phyloP scores from a whole-genome alignment of 53 echinoderm and acorn worm genomes.

The Pentamera pediparva region DNA sequence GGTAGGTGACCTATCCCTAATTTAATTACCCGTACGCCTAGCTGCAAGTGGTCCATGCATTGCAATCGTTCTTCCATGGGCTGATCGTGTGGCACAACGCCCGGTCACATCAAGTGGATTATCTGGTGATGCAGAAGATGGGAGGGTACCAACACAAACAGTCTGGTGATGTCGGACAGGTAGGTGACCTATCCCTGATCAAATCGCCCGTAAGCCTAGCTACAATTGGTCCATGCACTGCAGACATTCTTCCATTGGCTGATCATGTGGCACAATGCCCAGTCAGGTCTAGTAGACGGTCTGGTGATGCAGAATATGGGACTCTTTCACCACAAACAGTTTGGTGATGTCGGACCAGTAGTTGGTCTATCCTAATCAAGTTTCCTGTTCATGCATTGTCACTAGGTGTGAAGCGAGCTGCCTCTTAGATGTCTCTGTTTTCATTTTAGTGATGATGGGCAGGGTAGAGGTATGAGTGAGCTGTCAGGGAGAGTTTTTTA shows the following conservation, averaged over 20 bases:
- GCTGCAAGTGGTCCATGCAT: constrained; percentile 41
- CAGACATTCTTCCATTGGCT: constrained; percentile 66
- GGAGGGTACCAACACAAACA: constrained; percentile 76
- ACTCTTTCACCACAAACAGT: constrained; percentile 70
- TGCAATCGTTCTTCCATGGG: constrained; percentile 62
- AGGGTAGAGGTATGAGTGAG: too few species aligned
- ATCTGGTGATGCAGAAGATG: constrained; percentile 86
- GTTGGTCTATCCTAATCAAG: too few species aligned
- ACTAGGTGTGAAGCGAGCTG: too few species aligned
- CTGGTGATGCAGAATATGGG: constrained; percentile 92
- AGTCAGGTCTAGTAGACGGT: constrained; percentile 74
- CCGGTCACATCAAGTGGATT: constrained; percentile 72
- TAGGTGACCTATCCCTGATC: not conserved
- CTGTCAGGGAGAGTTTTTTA: too few species aligned
- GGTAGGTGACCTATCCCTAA: too few species aligned
- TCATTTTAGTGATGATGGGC: too few species aligned
- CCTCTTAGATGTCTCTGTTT: too few species aligned
- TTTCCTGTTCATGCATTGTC: too few species aligned
- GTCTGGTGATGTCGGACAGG: constrained; percentile 49
- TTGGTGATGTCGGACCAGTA: constrained; percentile 48
- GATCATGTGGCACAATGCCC: constrained; percentile 91
- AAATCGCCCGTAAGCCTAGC: too few species aligned
- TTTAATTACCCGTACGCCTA: too few species aligned
- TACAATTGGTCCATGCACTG: constrained; percentile 92
- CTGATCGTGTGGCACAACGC: constrained; percentile 94